phyloP scores from a whole-genome alignment of 2,797 vertebrate genomes.

The Catostomus latipinnis region DNA sequence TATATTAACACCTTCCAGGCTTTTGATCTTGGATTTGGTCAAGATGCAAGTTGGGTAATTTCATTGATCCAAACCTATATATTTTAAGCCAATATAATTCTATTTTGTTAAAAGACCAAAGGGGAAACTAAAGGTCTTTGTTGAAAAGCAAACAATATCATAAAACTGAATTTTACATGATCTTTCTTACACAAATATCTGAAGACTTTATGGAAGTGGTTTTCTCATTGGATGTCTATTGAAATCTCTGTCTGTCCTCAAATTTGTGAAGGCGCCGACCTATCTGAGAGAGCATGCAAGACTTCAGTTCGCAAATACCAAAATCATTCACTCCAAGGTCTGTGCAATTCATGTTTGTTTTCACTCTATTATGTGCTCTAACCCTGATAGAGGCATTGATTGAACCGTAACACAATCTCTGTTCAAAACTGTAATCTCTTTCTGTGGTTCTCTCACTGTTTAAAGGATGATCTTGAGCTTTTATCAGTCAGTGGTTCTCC shows the following conservation, averaged over 20 bases:
- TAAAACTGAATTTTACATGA: no score
- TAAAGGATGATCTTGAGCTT: conserved; percentile 91
- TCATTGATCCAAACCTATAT: no score
- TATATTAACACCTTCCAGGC: no score
- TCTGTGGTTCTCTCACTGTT: not conserved
- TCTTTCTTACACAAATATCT: not conserved
- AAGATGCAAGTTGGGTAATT: not conserved
- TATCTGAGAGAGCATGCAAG: conserved; percentile 91
- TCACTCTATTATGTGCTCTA: not conserved
- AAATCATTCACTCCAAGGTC: conserved; percentile 77
- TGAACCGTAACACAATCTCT: not conserved
- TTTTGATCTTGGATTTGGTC: no score
- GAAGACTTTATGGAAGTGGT: not conserved
- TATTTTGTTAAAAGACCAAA: no score
- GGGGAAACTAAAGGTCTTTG: not conserved
- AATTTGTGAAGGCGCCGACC: conserved; percentile 83
- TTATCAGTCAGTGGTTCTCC: conserved; percentile 60
- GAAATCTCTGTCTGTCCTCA: not conserved
- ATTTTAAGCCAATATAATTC: no score
- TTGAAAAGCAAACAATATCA: not conserved
- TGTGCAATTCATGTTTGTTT: not conserved
- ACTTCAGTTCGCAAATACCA: conserved; percentile 84
- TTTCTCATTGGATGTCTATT: not conserved
- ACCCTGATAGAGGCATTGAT: no score
- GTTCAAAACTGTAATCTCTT: not conserved